These are phyloP conservation scores for Elachura formosa DNA, from an alignment of 2,113 vertebrate genomes.

Conservation along the genomic window DNA sequence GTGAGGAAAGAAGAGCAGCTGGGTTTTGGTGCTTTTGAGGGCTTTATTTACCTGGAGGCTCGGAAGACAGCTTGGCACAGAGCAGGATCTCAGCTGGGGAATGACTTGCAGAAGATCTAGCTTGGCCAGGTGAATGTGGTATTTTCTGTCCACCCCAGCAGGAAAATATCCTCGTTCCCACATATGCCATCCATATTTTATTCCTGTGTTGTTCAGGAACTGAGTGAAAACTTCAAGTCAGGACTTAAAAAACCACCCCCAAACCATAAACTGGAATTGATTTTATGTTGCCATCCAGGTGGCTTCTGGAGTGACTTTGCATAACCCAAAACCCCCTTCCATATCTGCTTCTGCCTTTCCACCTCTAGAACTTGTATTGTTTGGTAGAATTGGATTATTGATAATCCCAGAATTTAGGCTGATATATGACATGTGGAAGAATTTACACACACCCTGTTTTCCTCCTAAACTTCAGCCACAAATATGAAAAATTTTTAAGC, in stretches of 20 bases:
- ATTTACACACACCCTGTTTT: background rate
- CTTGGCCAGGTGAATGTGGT: background rate
- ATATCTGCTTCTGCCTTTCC: background rate
- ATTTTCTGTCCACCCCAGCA: background rate
- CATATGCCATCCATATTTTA: accelerated
- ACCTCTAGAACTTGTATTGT: background rate
- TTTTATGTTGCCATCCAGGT: background rate
- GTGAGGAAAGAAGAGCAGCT: background rate
- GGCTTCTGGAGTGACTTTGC: background rate
- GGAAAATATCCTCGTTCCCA: background rate
- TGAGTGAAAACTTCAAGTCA: background rate
- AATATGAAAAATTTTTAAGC: background rate
- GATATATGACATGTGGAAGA: background rate
- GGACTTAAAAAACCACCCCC: background rate
- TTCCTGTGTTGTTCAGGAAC: background rate
- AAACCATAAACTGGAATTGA: background rate
- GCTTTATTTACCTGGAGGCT: constrained; percentile 38
- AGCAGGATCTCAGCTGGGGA: background rate
- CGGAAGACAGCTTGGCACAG: background rate
- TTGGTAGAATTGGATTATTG: background rate
- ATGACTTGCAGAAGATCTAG: background rate
- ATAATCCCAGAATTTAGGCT: background rate
- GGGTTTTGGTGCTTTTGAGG: background rate
- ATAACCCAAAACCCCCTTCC: background rate
- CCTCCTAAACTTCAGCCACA: background rate